phyloP scores from a whole-genome alignment of 2,888 invertebrate species.

The Eretmocerus hayati region DNA sequence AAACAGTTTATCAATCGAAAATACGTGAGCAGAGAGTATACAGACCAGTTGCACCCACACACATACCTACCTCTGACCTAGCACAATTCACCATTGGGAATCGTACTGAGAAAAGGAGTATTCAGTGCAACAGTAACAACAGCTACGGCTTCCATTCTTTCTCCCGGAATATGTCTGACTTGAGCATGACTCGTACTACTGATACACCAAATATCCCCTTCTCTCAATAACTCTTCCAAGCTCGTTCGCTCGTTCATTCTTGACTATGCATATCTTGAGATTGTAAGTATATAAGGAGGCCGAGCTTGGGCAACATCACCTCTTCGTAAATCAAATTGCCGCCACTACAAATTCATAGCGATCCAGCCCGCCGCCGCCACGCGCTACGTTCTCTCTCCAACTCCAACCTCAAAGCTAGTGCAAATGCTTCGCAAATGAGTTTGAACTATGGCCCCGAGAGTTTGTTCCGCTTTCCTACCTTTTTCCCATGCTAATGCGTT shows the following conservation, averaged over 20 bases:
- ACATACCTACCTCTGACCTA: neutral
- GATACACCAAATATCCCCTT: neutral
- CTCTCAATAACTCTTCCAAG: too few species aligned
- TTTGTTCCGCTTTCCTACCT: neutral
- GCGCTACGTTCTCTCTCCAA: neutral
- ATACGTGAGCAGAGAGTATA: neutral
- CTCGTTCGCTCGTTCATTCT: neutral
- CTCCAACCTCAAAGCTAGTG: too few species aligned
- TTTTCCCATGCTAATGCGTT: too few species aligned
- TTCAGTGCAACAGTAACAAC: neutral
- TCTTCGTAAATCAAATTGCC: conserved; percentile 17
- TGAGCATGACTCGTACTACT: conserved; percentile 15
- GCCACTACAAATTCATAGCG: conserved; percentile 8
- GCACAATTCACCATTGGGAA: conserved; percentile 9
- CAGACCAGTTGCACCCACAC: neutral
- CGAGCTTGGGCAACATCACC: neutral
- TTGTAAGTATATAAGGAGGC: too few species aligned
- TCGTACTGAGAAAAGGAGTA: neutral
- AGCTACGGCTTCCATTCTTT: too few species aligned
- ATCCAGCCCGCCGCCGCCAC: neutral
- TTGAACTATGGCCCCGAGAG: conserved; percentile 4
- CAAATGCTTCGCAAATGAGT: conserved; percentile 13
- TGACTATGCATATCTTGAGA: too few species aligned
- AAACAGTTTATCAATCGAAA: conserved; percentile 14
- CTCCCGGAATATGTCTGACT: conserved; percentile 8